Evolutionary conservation across 2,113 vertebrate genomes (phyloP).

Genomic region (Ammodramus savannarum): DNA sequence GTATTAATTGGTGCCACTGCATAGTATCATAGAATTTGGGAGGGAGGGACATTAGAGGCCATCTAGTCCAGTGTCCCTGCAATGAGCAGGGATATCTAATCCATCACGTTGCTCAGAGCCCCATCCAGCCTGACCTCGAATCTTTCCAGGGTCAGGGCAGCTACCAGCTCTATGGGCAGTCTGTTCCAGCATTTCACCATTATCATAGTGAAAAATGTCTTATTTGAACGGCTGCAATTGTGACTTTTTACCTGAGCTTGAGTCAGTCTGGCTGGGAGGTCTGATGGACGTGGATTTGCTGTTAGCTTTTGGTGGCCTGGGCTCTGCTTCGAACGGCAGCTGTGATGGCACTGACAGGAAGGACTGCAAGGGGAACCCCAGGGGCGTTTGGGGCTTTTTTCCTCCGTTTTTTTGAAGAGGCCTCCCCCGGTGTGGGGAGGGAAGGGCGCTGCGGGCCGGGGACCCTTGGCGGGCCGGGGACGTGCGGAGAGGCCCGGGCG

Average conservation of each 20-base stretch:
- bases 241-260: neutral
- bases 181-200: neutral
- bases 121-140: rapidly evolving
- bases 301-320: neutral
- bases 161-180: neutral
- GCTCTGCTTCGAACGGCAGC: neutral
- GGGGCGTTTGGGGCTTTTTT: too few species aligned
- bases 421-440: too few species aligned
- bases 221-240: neutral
- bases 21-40: neutral
- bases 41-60: neutral
- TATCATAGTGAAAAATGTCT: neutral
- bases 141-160: neutral
- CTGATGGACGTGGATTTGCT: neutral
- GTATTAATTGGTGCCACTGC: neutral
- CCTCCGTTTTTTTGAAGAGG: too few species aligned
- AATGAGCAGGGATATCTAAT: neutral
- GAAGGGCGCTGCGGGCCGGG: neutral
- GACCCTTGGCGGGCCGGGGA: neutral
- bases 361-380: too few species aligned
- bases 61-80: neutral
- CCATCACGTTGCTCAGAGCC: neutral
- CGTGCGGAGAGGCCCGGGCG: neutral
- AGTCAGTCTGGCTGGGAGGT: neutral
- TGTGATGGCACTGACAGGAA: neutral